Conservation (phyloP, 1,140 invertebrate species). For the Teleogryllus occipitalis region DNA sequence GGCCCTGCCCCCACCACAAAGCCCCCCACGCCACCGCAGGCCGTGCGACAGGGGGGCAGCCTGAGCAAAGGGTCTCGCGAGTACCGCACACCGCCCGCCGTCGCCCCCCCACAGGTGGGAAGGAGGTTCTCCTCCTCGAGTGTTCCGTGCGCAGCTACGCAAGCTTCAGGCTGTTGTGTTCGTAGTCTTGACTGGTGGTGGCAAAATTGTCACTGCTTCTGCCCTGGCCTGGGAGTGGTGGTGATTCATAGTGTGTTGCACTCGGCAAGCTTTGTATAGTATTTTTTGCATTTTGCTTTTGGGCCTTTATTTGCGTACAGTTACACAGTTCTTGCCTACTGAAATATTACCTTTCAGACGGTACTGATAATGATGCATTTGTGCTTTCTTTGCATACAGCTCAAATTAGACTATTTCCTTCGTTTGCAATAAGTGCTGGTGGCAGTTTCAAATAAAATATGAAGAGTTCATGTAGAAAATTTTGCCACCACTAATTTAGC, state of each 20-base stretch:
- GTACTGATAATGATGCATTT: neutral
- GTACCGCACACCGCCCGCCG: conserved; percentile 87
- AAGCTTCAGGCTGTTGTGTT: neutral
- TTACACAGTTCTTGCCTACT: no score
- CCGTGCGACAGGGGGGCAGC: conserved; percentile 58
- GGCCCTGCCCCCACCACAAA: conserved; percentile 86
- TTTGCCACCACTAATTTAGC: neutral
- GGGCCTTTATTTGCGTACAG: neutral
- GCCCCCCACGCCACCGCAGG: conserved; percentile 87
- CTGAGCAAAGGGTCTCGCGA: conserved; percentile 67
- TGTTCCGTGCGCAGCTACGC: neutral
- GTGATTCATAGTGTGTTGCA: neutral
- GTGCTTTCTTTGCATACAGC: neutral
- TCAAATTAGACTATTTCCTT: neutral
- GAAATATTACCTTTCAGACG: no score
- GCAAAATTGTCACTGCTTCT: conserved; percentile 4
- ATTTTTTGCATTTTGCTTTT: neutral
- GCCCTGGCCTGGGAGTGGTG: neutral
- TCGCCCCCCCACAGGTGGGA: conserved; percentile 77
- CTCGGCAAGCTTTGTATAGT: neutral
- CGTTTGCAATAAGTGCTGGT: neutral
- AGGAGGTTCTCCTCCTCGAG: neutral
- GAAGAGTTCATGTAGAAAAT: neutral
- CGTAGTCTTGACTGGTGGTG: neutral
- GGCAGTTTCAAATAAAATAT: neutral